Base-by-base conservation (phyloP, 1,140 invertebrate species). In the Penaeus vannamei region DNA sequence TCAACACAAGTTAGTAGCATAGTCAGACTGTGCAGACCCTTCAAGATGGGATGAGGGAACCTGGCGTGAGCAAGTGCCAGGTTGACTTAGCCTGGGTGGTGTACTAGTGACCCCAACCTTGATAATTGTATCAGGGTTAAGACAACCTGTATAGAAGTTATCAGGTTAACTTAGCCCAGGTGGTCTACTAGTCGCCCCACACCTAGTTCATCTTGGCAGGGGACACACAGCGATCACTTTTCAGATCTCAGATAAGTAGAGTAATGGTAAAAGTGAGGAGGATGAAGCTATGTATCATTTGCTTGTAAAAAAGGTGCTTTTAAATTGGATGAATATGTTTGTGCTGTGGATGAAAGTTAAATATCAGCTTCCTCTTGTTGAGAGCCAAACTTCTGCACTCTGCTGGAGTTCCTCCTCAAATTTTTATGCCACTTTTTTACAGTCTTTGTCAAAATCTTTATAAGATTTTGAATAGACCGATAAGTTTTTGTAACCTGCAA, bases 161-260 rank as follows among this genome's bases (percentile, higher is more conserved):
- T 66, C 61, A 69, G 82, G 83, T 89, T 72, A 80, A 82, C 86
- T 84, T 83, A 64, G 82, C 81, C 66, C 84, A 84, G 82, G 72
- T 84, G 83, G 87, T 89, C 72, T 89, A 77, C 87, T 83, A 80
- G 76, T 80, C 85, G 69, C 85, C 85, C 85, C 85, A 87, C 85
- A 64, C 76, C 85, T 79, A 87, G 53, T 32, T 60, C 85, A 79
- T 60, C 72, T 53, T 42, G 62, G 53, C 53, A 53, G 53, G 53
- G 53, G 53, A 53, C 53, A 53, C 53, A 53, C 53, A 53, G 53
- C 17, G 53, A 53, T 53, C 53, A 53, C 53, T 53, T 53, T 53
- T 53, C 53, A 53, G 53, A 53, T 53, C 53, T 59, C 46, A 60
- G 36, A 80, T 80, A 22, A 66, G 32, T 26, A 64, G 32, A 59